Conservation (phyloP, 2,797 vertebrate genomes). For the Xerus rutilus region DNA sequence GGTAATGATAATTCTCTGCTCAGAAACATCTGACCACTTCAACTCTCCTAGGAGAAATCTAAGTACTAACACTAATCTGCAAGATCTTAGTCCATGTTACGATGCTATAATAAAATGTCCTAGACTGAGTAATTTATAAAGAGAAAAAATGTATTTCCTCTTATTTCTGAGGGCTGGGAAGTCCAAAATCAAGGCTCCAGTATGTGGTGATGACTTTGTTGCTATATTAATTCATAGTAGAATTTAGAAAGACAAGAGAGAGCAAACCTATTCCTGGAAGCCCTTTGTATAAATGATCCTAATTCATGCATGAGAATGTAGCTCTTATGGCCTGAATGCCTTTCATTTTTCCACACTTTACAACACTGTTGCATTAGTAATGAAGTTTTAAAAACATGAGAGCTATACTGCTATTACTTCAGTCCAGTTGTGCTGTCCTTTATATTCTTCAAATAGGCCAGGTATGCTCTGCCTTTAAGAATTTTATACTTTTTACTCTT, state of each 20-base stretch:
- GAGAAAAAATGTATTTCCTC: background rate
- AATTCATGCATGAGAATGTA: too few species aligned
- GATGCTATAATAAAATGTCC: background rate
- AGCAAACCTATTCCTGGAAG: background rate
- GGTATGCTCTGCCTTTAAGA: rapidly evolving
- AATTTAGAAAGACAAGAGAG: background rate
- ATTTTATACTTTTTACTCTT: background rate
- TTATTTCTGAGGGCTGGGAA: background rate
- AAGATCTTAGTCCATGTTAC: background rate
- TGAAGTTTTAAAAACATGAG: too few species aligned
- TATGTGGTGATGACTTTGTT: background rate
- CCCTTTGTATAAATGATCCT: too few species aligned
- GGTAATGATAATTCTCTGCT: background rate
- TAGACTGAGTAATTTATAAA: background rate
- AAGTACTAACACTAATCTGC: background rate
- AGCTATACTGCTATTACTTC: background rate
- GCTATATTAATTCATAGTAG: background rate
- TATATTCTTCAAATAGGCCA: background rate
- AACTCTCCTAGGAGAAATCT: background rate
- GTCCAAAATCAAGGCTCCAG: background rate
- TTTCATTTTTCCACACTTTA: too few species aligned
- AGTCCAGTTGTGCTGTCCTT: background rate
- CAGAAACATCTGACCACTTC: background rate
- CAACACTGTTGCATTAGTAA: background rate
- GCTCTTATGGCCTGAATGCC: background rate